These are phyloP conservation scores for Philereme vetulata DNA, from an alignment of 2,888 invertebrate species.

Conservation along the genomic window DNA sequence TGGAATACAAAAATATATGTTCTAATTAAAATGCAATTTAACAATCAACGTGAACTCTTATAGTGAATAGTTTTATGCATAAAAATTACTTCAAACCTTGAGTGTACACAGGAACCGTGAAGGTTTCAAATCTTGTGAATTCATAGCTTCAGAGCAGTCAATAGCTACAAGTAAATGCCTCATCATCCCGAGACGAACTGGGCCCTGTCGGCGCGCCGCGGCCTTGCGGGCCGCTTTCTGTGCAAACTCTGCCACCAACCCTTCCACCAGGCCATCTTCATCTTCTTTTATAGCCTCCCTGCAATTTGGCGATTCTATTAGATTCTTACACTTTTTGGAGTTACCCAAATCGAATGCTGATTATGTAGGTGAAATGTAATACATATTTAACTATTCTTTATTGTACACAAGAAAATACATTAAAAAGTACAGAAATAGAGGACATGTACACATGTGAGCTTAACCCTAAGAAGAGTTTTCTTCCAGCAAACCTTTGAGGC, in stretches of 20 bases:
- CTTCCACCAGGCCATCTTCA: slow-evolving; percentile 95
- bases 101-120: slow-evolving; percentile 93
- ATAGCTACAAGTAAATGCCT: slow-evolving; percentile 95
- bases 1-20: slow-evolving; percentile 60
- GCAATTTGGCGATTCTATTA: not conserved
- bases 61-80: too few species aligned
- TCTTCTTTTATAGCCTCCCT: slow-evolving; percentile 99
- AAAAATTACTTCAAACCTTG: slow-evolving; percentile 84
- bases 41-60: too few species aligned
- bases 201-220: slow-evolving; percentile 87
- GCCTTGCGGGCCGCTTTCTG: slow-evolving; percentile 94
- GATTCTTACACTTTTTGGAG: not conserved
- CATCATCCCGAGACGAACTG: slow-evolving; percentile 98
- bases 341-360: not conserved
- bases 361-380: too few species aligned
- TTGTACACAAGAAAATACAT: too few species aligned
- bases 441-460: too few species aligned
- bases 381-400: too few species aligned
- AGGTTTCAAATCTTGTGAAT: slow-evolving; percentile 97
- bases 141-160: slow-evolving; percentile 98
- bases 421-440: too few species aligned
- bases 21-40: too few species aligned
- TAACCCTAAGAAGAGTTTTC: too few species aligned
- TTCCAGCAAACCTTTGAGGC: too few species aligned
- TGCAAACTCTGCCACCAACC: slow-evolving; percentile 95